Evolutionary conservation across 2,113 vertebrate genomes (phyloP), one percentile per base, ranked within the genome.

Genomic region (Tonatia bakeri): DNA sequence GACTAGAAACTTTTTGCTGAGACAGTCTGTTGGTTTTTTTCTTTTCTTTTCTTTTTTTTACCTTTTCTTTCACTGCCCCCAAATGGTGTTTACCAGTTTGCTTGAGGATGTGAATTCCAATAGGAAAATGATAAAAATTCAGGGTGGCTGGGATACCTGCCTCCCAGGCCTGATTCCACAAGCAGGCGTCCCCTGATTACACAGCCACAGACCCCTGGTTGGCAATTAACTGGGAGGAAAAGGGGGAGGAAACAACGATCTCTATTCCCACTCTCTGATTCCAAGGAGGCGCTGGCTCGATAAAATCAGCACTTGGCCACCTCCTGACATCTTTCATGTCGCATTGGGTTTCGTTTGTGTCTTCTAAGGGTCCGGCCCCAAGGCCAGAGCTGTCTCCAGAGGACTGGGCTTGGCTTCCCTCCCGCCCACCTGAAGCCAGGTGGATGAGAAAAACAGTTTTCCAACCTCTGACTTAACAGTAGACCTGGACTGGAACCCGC

Each of bases 361-460:
- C 70, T 93, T 96, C 76, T 40, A 10, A 36, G 82, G 80, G 67
- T 43, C 81, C 1, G 8, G 28, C 73, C 12, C 70, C 7, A 3
- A 10, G 20, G 87, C 43, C 77, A 40, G 69, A 40, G 36, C 83
- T 4, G 52, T 95, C 95, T 91, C 89, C 47, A 26, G 90, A 82
- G 92, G n/a, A 56, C 38, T 16, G 47, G 3, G 43, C 14, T 33
- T 88, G 93, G 94, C 85, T 72, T 73, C 56, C 4, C 0, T 65
- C 64, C 95, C 1, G 7, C 82, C 70, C 94, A 92, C 96, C 85
- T 72, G 94, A 94, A 95, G 76, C 76, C 59, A 76, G 56, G 65
- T 86, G 33, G 36, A 45, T 20, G 87, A 87, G 85, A 87, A 95
- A 96, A 96, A 81, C 86, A 93, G 76, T 80, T 94, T 94, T 33